Evolutionary conservation across 2,797 vertebrate genomes (phyloP).

Genomic region (Oryzias sinensis): DNA sequence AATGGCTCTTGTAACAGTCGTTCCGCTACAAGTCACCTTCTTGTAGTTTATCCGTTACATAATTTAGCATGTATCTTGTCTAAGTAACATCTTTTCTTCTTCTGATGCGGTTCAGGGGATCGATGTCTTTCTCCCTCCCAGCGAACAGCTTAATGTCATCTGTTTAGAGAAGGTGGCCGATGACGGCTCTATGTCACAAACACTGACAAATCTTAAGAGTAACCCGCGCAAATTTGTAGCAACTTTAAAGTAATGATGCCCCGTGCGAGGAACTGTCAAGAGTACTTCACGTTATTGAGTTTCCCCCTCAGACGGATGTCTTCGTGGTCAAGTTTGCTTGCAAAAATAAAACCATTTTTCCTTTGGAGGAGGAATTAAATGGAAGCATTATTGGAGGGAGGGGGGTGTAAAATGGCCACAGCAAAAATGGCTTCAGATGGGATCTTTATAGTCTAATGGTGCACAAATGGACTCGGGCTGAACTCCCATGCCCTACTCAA

Average conservation of each 20-base stretch:
- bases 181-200: too few species aligned
- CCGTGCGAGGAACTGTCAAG: slow-evolving; percentile 26
- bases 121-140: too few species aligned
- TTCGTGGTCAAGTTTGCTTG: slow-evolving; percentile 31
- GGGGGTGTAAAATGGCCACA: slow-evolving; percentile 28
- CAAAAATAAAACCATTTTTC: slow-evolving; percentile 32
- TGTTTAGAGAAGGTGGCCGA: too few species aligned
- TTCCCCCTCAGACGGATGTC: slow-evolving; percentile 37
- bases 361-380: slow-evolving; percentile 26
- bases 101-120: too few species aligned
- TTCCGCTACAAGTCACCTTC: too few species aligned
- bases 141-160: too few species aligned
- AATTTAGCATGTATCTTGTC: too few species aligned
- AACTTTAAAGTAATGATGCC: slow-evolving; percentile 26
- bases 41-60: too few species aligned
- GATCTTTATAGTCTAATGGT: slow-evolving; percentile 61
- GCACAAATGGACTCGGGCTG: slow-evolving; percentile 66
- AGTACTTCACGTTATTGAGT: slow-evolving; percentile 26
- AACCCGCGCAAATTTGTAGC: slow-evolving; percentile 22
- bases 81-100: too few species aligned
- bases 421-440: slow-evolving; percentile 25
- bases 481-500: slow-evolving; percentile 68
- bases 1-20: too few species aligned
- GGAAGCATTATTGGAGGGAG: slow-evolving; percentile 9
- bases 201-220: slow-evolving; percentile 15